A percentile compares a stretch with the other conserved stretches of the same genome.
Evolutionary conservation across 2,888 invertebrate species (phyloP).

Genomic region (Pemphredon lugubris): DNA sequence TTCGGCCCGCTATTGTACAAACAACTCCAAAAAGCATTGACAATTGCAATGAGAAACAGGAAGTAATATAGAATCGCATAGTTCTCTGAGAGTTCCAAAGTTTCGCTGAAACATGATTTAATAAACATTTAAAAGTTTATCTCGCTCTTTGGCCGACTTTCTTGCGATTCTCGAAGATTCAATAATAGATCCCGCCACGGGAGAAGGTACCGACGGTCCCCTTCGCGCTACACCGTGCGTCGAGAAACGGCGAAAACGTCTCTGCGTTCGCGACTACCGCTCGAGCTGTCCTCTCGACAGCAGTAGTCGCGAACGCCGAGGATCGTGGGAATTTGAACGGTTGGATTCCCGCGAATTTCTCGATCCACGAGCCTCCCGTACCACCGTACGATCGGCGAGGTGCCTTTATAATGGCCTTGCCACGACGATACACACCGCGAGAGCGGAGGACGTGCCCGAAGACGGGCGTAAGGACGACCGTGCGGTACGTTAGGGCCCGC

Average conservation of each 20-base stretch:
- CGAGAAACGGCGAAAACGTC: not conserved
- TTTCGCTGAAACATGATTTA: too few species aligned
- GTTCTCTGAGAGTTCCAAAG: too few species aligned
- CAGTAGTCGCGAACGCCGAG: constrained; percentile 2
- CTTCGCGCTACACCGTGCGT: too few species aligned
- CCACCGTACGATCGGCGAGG: constrained; percentile 28
- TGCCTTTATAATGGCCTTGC: constrained; percentile 53
- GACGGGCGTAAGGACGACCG: constrained; percentile 41
- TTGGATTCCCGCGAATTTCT: constrained; percentile 59
- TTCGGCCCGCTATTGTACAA: too few species aligned
- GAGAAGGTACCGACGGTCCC: too few species aligned
- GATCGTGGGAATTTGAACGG: constrained; percentile 60
- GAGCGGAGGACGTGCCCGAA: constrained; percentile 20
- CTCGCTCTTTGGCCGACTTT: too few species aligned
- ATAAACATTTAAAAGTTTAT: too few species aligned
- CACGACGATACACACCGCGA: constrained; percentile 38
- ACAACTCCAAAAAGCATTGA: too few species aligned
- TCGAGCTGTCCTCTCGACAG: not conserved
- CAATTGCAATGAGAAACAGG: too few species aligned
- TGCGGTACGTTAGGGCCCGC: constrained; percentile 40
- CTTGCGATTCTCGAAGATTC: too few species aligned
- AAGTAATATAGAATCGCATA: too few species aligned
- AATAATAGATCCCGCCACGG: too few species aligned
- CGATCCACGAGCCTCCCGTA: constrained; percentile 43
- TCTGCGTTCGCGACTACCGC: not conserved